Conservation (phyloP, 2,113 vertebrate species). For the Serilophus lunatus region DNA sequence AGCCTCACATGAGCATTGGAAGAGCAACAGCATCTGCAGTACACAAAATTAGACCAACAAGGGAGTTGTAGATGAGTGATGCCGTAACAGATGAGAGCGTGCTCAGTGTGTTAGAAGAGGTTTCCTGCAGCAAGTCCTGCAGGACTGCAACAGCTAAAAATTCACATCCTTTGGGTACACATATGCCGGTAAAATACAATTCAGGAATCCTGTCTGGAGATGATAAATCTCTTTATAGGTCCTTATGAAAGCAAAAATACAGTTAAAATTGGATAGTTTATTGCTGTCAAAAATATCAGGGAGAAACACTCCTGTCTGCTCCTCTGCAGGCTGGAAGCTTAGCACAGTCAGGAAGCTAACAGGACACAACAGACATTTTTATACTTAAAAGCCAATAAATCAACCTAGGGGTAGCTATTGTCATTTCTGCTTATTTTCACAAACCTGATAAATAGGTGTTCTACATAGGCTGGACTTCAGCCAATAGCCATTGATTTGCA, state of each 20-base stretch:
- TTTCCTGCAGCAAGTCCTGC: not conserved
- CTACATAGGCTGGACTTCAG: not conserved
- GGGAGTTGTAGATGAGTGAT: not conserved
- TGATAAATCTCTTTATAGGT: not conserved
- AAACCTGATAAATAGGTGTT: not conserved
- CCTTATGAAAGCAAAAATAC: not conserved
- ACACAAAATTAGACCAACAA: not conserved
- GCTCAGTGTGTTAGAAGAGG: not conserved
- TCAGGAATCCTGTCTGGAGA: not conserved
- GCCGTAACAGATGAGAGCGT: not conserved
- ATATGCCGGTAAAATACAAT: not conserved
- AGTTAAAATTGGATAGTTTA: not conserved
- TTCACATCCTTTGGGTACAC: not conserved
- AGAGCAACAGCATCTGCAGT: not conserved
- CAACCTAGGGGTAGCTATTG: not conserved
- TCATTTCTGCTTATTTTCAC: not conserved
- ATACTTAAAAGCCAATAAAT: not conserved
- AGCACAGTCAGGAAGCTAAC: not conserved
- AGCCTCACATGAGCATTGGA: not conserved
- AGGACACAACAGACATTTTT: not conserved
- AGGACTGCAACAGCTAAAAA: not conserved
- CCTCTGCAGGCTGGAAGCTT: not conserved
- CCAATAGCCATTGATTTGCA: not conserved
- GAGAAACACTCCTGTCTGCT: not conserved
- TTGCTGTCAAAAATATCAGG: not conserved